Evolutionary conservation across 2,113 vertebrate genomes (phyloP).

Genomic region (Microcebus tavaratra): DNA sequence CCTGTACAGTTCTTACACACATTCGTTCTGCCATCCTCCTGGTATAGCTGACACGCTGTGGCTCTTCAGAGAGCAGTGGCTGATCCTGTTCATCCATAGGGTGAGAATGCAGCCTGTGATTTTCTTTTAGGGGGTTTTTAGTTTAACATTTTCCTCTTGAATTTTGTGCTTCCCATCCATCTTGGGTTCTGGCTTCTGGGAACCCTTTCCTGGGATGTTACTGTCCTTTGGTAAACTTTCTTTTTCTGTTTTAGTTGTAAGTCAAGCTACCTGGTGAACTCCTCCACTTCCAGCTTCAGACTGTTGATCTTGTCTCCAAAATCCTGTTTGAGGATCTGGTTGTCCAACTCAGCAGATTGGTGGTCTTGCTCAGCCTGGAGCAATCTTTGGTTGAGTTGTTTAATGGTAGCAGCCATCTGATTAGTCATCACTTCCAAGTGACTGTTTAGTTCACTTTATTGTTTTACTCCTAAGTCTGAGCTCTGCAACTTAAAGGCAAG

Average conservation of each 20-base stretch:
- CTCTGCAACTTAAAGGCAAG: constrained; percentile 96
- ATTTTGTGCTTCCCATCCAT: constrained; percentile 78
- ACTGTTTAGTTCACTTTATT: constrained; percentile 94
- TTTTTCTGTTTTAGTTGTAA: constrained; percentile 88
- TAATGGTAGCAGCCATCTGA: constrained; percentile 96
- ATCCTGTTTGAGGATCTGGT: constrained; percentile 97
- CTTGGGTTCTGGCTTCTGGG: constrained; percentile 78
- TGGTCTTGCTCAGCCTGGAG: constrained; percentile 92
- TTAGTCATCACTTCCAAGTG: constrained; percentile 97
- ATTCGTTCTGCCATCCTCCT: constrained; percentile 88
- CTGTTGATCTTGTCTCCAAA: constrained; percentile 98
- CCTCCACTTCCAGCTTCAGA: constrained; percentile 94
- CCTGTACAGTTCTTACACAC: constrained; percentile 91
- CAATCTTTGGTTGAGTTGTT: constrained; percentile 97
- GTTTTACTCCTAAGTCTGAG: constrained; percentile 92
- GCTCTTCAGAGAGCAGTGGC: constrained; percentile 63
- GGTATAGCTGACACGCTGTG: constrained; percentile 89
- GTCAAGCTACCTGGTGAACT: constrained; percentile 91
- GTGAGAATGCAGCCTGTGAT: constrained; percentile 19
- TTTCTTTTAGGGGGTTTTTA: constrained; percentile 77
- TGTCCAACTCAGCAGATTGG: constrained; percentile 92
- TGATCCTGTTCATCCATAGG: constrained; percentile 80
- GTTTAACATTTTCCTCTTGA: constrained; percentile 84
- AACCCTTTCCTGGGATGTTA: constrained; percentile 68
- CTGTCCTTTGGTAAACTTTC: constrained; percentile 81